Conservation (phyloP, 2,888 invertebrate species). For the Oscheius sp. region DNA sequence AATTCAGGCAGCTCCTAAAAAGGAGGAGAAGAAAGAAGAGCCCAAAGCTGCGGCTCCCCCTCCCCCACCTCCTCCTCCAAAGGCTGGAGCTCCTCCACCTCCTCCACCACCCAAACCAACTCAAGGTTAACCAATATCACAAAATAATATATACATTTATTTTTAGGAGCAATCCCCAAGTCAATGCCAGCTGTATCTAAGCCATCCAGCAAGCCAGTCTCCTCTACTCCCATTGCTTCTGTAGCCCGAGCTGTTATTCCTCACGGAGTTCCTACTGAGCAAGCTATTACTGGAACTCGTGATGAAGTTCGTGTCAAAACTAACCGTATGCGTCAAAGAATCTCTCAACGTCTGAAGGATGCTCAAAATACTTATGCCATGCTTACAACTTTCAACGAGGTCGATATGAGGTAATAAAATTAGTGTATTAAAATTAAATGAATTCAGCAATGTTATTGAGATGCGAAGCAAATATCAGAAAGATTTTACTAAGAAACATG, state of each 20-base stretch:
- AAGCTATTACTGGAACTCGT: conserved; percentile 71
- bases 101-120: conserved; percentile 30
- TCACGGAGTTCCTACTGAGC: conserved; percentile 59
- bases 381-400: conserved; percentile 98
- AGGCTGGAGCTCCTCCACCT: background rate
- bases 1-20: conserved; percentile 9
- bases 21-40: conserved; percentile 19
- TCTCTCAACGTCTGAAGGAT: conserved; percentile 93
- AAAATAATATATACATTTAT: background rate
- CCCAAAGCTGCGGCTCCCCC: background rate
- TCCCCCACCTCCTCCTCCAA: conserved; percentile 31
- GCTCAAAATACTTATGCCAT: conserved; percentile 98
- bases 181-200: conserved; percentile 45
- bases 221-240: conserved; percentile 59
- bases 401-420: conserved; percentile 98
- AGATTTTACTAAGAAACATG: conserved; percentile 90
- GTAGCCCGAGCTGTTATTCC: conserved; percentile 63
- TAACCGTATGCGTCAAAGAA: conserved; percentile 95
- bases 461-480: conserved; percentile 90
- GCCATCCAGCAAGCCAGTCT: conserved; percentile 73
- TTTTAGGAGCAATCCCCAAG: conserved; percentile 44
- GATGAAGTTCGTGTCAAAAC: conserved; percentile 92
- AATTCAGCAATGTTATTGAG: conserved; percentile 85
- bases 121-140: no score
- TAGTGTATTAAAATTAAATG: no score